phyloP scores from a whole-genome alignment of 30 jellyfish, hydroid and myxozoan species.

The Sanderia malayensis region DNA sequence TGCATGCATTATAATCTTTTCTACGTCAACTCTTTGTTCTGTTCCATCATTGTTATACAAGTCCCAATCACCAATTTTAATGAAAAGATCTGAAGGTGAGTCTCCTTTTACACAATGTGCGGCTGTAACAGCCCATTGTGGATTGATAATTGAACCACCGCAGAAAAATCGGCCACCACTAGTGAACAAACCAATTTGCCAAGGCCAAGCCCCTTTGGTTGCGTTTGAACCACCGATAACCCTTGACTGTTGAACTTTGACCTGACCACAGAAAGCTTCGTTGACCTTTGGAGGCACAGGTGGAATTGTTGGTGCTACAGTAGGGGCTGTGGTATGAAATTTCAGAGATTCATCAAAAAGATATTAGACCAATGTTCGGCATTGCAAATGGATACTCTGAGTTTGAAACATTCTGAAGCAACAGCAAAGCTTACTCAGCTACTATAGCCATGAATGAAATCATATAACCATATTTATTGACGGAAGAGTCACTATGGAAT shows the following conservation, averaged over 20 bases:
- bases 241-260: slow-evolving; percentile 32
- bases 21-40: slow-evolving; percentile 32
- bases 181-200: slow-evolving; percentile 50
- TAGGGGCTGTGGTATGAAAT: neutral
- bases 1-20: slow-evolving; percentile 16
- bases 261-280: slow-evolving; percentile 26
- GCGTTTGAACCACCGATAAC: slow-evolving; percentile 56
- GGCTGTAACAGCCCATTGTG: slow-evolving; percentile 1
- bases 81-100: neutral
- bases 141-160: slow-evolving; percentile 6
- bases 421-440: too few relatives aligned
- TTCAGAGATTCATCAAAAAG: too few relatives aligned
- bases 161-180: neutral
- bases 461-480: neutral
- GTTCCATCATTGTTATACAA: slow-evolving; percentile 29
- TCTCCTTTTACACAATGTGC: slow-evolving; percentile 6
- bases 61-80: slow-evolving; percentile 45
- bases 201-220: slow-evolving; percentile 68
- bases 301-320: neutral
- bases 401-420: too few relatives aligned
- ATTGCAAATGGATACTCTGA: too few relatives aligned
- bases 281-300: slow-evolving; percentile 15
- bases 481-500: neutral
- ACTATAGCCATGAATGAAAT: too few relatives aligned
- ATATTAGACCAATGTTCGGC: too few relatives aligned